Evolutionary conservation across 2,113 vertebrate species (phyloP), one percentile per base, ranked within the genome.

Genomic region (Octodon degus): DNA sequence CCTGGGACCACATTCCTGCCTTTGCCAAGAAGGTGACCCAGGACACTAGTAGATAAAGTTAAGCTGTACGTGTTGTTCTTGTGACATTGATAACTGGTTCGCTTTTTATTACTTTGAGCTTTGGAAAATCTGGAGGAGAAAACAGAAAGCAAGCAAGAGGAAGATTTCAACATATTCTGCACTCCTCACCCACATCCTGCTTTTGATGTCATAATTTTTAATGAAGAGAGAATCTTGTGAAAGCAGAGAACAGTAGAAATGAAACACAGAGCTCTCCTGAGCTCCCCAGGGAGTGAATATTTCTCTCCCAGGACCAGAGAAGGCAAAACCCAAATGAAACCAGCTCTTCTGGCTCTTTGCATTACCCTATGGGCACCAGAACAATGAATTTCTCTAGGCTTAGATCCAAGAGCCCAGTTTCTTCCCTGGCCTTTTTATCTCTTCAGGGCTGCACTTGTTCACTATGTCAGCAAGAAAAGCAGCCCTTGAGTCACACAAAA

Each of bases 351-450:
- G 85, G 83, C 90, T 82, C 96, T 96, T 86, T 96, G 62, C 63
- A 53, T 83, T 76, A 5, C 82, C 86, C 76, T 87, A 22, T 74
- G 93, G 86, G 62, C n/a, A 97, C 81, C 53, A 25, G 76, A 95
- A 96, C 96, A 95, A 97, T 97, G 95, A 96, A 83, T 62, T 74
- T 96, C 22, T 3, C 93, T 92, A 96, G 90, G 68, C 80, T 93
- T 27, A 4, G 60, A 93, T 60, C 72, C 70, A 90, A 89, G 86
- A 95, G 43, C 62, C 85, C 34, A 16, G 40, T 86, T 50, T 95
- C 58, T 97, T 94, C 67, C 58, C 77, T 95, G 76, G 93, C 74
- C 70, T 65, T 72, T 24, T 47, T 77, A 27, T 47, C 40, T 47
- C 40, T 27, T 2, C 24, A 53, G 30, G 43, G 13, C 11, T 82